phyloP scores from a whole-genome alignment of 2,888 invertebrate species.

The Polydrusus pterygomalis region DNA sequence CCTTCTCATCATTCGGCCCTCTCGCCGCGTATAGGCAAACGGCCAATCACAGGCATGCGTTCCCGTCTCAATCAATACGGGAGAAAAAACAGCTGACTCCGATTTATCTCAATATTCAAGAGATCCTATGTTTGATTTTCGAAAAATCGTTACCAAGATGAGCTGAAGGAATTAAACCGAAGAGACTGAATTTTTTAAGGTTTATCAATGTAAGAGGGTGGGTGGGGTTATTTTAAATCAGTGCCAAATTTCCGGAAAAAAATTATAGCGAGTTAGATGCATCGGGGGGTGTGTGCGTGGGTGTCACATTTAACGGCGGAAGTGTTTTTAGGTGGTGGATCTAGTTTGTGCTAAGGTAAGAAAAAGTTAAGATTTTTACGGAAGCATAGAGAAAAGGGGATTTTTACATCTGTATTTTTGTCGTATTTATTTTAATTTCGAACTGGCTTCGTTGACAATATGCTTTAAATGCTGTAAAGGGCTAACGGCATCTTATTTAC shows the following conservation, averaged over 20 bases:
- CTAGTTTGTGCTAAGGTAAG: neutral
- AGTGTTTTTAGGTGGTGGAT: neutral
- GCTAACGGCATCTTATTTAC: too few species aligned
- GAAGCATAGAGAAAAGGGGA: too few species aligned
- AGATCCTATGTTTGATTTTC: conserved; percentile 32
- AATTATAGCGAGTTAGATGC: neutral
- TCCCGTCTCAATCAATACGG: conserved; percentile 43
- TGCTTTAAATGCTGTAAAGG: too few species aligned
- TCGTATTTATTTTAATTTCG: too few species aligned
- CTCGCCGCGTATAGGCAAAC: conserved; percentile 19
- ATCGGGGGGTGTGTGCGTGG: neutral
- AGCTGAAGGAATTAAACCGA: neutral
- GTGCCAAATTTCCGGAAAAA: conserved; percentile 4
- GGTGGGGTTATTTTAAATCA: neutral
- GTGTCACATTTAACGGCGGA: neutral
- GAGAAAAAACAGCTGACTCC: conserved; percentile 51
- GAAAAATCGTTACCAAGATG: conserved; percentile 16
- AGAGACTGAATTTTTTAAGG: conserved; percentile 11
- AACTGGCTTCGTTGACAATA: too few species aligned
- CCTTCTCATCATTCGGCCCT: neutral
- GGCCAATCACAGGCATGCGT: conserved; percentile 43
- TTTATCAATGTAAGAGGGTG: conserved; percentile 12
- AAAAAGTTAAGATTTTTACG: too few species aligned
- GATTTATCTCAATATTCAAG: conserved; percentile 40
- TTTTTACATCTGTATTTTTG: too few species aligned